Evolutionary conservation across 2,888 invertebrate genomes (phyloP).

Genomic region (Fabriciana adippe): DNA sequence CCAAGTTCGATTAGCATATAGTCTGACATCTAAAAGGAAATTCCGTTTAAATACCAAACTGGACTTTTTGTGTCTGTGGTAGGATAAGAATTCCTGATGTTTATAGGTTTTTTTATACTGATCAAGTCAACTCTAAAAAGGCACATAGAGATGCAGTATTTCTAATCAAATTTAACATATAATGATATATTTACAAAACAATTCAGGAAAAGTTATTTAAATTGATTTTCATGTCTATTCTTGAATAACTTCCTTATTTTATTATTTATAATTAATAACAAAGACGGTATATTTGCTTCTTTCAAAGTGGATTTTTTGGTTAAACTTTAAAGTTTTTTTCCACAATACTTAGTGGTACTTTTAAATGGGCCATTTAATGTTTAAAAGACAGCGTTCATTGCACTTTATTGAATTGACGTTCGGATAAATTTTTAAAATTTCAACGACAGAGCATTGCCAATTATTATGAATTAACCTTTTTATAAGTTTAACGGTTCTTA

Average conservation of each 20-base stretch:
- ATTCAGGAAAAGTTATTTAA: too few relatives aligned
- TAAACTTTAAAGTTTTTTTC: neutral
- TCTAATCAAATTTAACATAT: neutral
- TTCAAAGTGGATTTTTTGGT: neutral
- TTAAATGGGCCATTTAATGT: neutral
- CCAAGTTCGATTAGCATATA: slow-evolving; percentile 18
- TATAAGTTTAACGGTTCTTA: neutral
- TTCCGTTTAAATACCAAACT: neutral
- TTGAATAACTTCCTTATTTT: too few relatives aligned
- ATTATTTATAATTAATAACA: too few relatives aligned
- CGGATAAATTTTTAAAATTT: slow-evolving; percentile 9
- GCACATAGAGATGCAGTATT: neutral
- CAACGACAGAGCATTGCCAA: neutral
- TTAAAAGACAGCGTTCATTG: slow-evolving; percentile 6
- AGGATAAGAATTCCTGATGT: neutral
- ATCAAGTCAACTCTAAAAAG: neutral
- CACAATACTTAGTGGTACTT: slow-evolving; percentile 1
- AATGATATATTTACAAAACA: too few relatives aligned
- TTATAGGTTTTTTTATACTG: slow-evolving; percentile 3
- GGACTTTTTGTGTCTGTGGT: slow-evolving; percentile 5
- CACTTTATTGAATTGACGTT: neutral
- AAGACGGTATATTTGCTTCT: neutral
- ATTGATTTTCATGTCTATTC: too few relatives aligned
- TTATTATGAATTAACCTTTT: slow-evolving; percentile 8
- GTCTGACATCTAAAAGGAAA: slow-evolving; percentile 9